A percentile compares a stretch with the other conserved stretches of the same genome.
Conservation (phyloP, 2,113 vertebrate genomes). For the Oncorhynchus gorbuscha region DNA sequence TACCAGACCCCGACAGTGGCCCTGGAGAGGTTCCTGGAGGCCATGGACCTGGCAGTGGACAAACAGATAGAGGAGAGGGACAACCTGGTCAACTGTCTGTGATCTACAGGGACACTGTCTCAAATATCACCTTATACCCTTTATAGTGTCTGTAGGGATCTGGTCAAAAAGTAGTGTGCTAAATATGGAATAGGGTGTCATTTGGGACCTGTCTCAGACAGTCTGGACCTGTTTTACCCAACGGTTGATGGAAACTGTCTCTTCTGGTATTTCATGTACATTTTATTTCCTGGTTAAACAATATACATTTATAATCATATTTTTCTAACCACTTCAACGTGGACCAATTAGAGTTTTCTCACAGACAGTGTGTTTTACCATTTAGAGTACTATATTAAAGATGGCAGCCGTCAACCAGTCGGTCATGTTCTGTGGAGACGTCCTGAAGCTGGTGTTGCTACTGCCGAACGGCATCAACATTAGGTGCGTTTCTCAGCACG, state of each 20-base stretch:
- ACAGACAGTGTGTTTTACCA: not conserved
- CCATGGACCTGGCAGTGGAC: constrained; percentile 86
- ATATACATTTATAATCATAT: not conserved
- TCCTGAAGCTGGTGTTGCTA: constrained; percentile 13
- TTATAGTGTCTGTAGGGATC: too few species aligned
- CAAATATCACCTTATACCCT: too few species aligned
- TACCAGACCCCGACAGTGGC: constrained; percentile 80
- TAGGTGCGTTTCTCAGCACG: not conserved
- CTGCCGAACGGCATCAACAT: constrained; percentile 13
- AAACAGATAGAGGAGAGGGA: constrained; percentile 86
- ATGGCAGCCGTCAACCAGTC: constrained; percentile 23
- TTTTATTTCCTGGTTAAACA: constrained; percentile 1
- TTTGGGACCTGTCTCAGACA: not conserved
- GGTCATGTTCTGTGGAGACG: constrained; percentile 2
- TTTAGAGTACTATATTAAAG: not conserved
- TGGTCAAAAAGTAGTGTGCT: too few species aligned
- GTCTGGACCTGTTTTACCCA: constrained; percentile 11
- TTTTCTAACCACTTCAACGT: not conserved
- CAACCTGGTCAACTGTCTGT: constrained; percentile 72
- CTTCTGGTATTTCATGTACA: not conserved
- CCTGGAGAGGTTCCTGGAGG: constrained; percentile 83
- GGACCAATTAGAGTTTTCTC: not conserved
- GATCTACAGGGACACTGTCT: constrained; percentile 44
- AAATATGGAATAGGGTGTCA: too few species aligned
- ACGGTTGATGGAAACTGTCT: not conserved